Conservation (phyloP, 1,140 invertebrate genomes). For the Polypedilum vanderplanki region DNA sequence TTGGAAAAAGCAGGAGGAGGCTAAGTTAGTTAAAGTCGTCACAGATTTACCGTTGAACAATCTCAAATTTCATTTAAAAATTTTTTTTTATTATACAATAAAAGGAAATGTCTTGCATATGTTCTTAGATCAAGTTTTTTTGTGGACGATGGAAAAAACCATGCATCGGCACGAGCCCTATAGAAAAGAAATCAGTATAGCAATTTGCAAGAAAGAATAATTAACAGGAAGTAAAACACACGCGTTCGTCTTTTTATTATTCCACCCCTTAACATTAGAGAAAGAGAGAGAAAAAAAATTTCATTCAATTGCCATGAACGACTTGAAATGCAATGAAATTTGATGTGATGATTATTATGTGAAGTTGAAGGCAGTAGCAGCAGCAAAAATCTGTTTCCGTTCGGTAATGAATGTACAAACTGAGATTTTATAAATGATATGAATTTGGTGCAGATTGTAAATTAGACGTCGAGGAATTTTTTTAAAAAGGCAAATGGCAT, state of each 20-base stretch:
- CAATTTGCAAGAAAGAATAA: slow-evolving; percentile 23
- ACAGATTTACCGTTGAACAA: no score
- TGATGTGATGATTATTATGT: slow-evolving; percentile 23
- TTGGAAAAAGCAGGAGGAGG: no score
- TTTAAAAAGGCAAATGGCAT: no score
- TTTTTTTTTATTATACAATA: no score
- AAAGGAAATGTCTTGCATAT: no score
- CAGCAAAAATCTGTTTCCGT: slow-evolving; percentile 23
- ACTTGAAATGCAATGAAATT: background rate
- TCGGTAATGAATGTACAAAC: background rate
- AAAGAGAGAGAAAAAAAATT: no score
- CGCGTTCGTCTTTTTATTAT: slow-evolving; percentile 15
- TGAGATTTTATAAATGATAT: slow-evolving; percentile 8
- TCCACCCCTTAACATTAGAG: background rate
- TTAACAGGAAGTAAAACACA: slow-evolving; percentile 26
- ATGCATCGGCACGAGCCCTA: background rate
- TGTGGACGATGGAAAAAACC: background rate
- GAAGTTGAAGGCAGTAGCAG: background rate
- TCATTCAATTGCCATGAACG: background rate
- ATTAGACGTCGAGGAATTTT: no score
- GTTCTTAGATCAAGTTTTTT: no score
- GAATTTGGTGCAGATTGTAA: slow-evolving; percentile 22
- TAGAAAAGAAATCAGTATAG: background rate
- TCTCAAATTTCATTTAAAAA: no score
- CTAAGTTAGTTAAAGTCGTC: no score